Conservation (phyloP, 2,113 vertebrate genomes). For the Naja naja region DNA sequence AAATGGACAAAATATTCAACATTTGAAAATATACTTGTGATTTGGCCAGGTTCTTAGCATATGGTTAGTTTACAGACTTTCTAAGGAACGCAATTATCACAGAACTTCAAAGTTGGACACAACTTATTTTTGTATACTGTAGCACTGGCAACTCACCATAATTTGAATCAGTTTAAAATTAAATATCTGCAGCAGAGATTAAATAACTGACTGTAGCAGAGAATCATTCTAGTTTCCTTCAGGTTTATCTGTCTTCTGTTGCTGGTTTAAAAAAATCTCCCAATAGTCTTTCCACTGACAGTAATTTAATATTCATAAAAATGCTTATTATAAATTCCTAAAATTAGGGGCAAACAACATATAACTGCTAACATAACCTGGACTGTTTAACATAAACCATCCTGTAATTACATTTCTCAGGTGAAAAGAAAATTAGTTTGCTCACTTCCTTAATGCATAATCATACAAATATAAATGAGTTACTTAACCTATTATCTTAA, state of each 20-base stretch:
- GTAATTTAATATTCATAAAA: background rate
- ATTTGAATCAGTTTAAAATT: background rate
- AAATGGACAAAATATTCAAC: background rate
- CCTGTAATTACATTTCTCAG: background rate
- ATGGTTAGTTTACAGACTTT: background rate
- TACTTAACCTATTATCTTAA: conserved; percentile 5
- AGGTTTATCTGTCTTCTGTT: conserved; percentile 24
- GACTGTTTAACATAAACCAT: conserved; percentile 6
- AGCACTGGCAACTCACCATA: background rate
- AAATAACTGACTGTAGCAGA: conserved; percentile 3
- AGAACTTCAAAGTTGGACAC: background rate
- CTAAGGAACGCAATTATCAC: background rate
- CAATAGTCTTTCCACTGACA: conserved; percentile 9
- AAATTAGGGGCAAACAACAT: conserved; percentile 34
- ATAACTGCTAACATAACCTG: conserved; percentile 17
- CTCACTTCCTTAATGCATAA: background rate
- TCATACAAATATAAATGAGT: background rate
- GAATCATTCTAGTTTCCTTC: conserved; percentile 13
- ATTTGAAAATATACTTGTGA: background rate
- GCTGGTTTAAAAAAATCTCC: conserved; percentile 43
- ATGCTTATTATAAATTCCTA: conserved; percentile 20
- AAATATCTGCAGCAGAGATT: background rate
- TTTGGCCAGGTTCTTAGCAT: background rate
- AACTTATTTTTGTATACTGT: background rate
- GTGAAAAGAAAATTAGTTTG: conserved; percentile 13